Conservation (phyloP, 2,888 invertebrate species). For the Cataglyphis rosenhaueri region DNA sequence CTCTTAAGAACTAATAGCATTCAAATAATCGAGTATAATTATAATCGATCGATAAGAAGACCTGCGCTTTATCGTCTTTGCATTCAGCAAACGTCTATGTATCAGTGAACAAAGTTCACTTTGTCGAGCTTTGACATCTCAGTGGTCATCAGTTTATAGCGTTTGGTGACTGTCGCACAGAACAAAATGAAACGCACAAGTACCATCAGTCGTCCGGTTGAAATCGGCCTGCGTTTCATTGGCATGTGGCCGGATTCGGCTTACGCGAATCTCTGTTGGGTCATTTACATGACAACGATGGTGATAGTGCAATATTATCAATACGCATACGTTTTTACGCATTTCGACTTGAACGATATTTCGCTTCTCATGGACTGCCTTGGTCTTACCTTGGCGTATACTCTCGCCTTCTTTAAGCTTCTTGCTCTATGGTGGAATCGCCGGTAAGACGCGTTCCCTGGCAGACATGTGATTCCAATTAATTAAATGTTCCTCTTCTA, state of each 20-base stretch:
- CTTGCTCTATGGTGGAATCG: slow-evolving; percentile 61
- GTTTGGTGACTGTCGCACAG: background rate
- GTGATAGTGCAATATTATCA: slow-evolving; percentile 56
- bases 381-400: slow-evolving; percentile 60
- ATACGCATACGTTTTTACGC: slow-evolving; percentile 54
- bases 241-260: slow-evolving; percentile 64
- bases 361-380: slow-evolving; percentile 57
- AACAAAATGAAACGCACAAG: slow-evolving; percentile 23
- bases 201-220: slow-evolving; percentile 48
- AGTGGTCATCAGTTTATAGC: background rate
- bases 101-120: background rate
- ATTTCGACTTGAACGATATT: slow-evolving; percentile 41
- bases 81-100: background rate
- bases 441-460: slow-evolving; percentile 46
- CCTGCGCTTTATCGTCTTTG: slow-evolving; percentile 4
- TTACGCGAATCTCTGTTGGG: slow-evolving; percentile 45
- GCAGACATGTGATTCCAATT: slow-evolving; percentile 4
- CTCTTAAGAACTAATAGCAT: slow-evolving; percentile 21
- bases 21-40: slow-evolving; percentile 18
- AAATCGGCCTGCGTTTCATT: slow-evolving; percentile 59
- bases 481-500: background rate
- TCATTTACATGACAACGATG: slow-evolving; percentile 50
- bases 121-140: slow-evolving; percentile 15
- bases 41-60: slow-evolving; percentile 32
- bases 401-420: slow-evolving; percentile 56